A percentile compares a stretch with the other conserved stretches of the same genome.
Evolutionary conservation across 2,888 invertebrate genomes (phyloP).

Genomic region (Hoplodrina ambigua): DNA sequence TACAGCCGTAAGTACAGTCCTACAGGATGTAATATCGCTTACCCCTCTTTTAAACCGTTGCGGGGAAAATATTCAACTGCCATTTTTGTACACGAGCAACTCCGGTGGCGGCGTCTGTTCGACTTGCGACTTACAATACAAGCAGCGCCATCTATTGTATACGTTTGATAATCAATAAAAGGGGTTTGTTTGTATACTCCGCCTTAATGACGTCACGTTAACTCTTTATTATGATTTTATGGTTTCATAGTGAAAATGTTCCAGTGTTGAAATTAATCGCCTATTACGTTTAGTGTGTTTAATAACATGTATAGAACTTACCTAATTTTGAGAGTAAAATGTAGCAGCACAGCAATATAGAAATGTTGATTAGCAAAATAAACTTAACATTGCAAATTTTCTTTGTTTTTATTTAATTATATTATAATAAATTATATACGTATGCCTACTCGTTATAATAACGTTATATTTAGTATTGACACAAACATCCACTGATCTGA

Average conservation of each 20-base stretch:
- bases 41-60: slow-evolving; percentile 67
- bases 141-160: slow-evolving; percentile 89
- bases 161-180: slow-evolving; percentile 87
- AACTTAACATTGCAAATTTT: not conserved
- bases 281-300: not conserved
- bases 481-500: not conserved
- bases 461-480: not conserved
- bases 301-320: not conserved
- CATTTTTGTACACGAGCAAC: slow-evolving; percentile 89
- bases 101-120: slow-evolving; percentile 90
- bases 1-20: slow-evolving; percentile 61
- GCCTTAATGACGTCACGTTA: slow-evolving; percentile 62
- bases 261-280: not conserved
- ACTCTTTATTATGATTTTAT: slow-evolving; percentile 33
- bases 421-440: not conserved
- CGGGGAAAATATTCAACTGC: slow-evolving; percentile 89
- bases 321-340: not conserved
- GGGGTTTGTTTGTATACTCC: slow-evolving; percentile 70
- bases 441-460: not conserved
- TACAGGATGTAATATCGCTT: slow-evolving; percentile 70
- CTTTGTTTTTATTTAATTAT: not conserved
- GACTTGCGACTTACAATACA: slow-evolving; percentile 84
- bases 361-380: not conserved
- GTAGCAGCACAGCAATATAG: not conserved
- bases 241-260: slow-evolving; percentile 6